Percentiles rank a stretch among this genome's conserved stretches.
Conservation (phyloP, 2,113 vertebrate species). For the Piprites chloris region DNA sequence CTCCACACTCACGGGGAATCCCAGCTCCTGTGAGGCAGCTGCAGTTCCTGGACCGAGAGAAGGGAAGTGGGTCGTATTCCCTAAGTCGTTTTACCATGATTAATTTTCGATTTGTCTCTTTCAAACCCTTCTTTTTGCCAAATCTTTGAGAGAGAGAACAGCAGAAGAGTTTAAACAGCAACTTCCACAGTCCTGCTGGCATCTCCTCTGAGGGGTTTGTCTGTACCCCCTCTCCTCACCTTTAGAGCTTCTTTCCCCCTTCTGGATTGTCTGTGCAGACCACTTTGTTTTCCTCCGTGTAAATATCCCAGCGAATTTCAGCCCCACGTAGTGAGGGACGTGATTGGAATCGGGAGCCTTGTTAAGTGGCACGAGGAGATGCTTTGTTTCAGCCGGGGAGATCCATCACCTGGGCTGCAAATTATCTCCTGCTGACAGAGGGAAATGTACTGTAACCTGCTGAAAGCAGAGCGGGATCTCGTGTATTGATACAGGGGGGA, state of each 20-base stretch:
- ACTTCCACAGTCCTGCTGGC: not conserved
- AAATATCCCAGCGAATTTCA: slow-evolving; percentile 42
- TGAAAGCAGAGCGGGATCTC: slow-evolving; percentile 19
- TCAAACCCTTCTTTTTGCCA: not conserved
- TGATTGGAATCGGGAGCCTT: slow-evolving; percentile 50
- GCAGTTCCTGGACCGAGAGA: slow-evolving; percentile 6
- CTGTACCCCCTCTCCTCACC: not conserved
- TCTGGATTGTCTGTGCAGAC: not conserved
- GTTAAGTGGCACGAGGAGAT: slow-evolving; percentile 37
- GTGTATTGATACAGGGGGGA: not conserved
- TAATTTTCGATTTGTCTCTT: slow-evolving; percentile 43
- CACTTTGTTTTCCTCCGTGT: slow-evolving; percentile 39
- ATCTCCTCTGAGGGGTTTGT: not conserved
- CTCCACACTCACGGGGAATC: not conserved
- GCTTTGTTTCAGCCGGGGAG: slow-evolving; percentile 41
- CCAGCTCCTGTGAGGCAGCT: not conserved
- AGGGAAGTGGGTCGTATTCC: not conserved
- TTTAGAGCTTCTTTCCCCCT: not conserved
- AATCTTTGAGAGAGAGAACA: slow-evolving; percentile 10
- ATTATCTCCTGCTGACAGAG: slow-evolving; percentile 34
- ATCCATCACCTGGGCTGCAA: slow-evolving; percentile 11
- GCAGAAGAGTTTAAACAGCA: not conserved
- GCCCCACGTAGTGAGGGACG: slow-evolving; percentile 14
- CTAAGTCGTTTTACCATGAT: slow-evolving; percentile 38
- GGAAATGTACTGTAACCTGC: slow-evolving; percentile 18